Evolutionary conservation across 37 sponge, comb jelly and placozoan species (phyloP), one percentile per base, ranked within the genome.

Genomic region (Lycopodina hypogea): DNA sequence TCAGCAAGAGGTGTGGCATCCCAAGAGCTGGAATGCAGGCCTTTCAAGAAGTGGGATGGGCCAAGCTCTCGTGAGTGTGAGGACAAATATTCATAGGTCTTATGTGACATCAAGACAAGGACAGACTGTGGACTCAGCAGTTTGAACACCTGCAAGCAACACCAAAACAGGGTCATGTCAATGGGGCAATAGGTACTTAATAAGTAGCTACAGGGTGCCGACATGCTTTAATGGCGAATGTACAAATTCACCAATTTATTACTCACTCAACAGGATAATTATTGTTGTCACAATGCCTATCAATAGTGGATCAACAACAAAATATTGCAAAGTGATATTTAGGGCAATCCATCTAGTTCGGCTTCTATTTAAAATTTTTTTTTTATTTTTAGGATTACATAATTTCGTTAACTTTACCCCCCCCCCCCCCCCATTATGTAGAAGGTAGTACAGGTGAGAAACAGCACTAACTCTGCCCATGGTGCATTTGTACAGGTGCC

Each of bases 1-100:
- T 41, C 36, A 17, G 72, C 73, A 39, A 29, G 29, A 11, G 70
- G 65, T 22, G 69, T 76, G 19, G 76, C 45, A 21, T 82, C 78
- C 87, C 87, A 87, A 29, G 71, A 70, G 36, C 76, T 37, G 19
- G 82, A 66, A 29, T 69, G 77, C 24, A 87, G 63, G 33, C 77
- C 22, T 19, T 64, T 33, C 50, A 87, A 77, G 4, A 78, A 32
- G 19, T 14, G 35, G 33, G 48, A 22, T 19, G 33, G 0, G 29
- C 63, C 74, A 21, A n/a, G 38, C 21, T 68, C 77, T 24, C 3
- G 56, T 34, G 70, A 40, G n/a, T 73, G 74, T 7, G 87, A 48
- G 42, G 61, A 34, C 45, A 82, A 59, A 66, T 82, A 58, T 50
- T 82, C 71, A 53, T 82, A 68, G 12, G 67, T 35, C 7, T 62